These are phyloP conservation scores for Myotis pilosus DNA, from an alignment of 2,797 vertebrate genomes.

Conservation along the genomic window DNA sequence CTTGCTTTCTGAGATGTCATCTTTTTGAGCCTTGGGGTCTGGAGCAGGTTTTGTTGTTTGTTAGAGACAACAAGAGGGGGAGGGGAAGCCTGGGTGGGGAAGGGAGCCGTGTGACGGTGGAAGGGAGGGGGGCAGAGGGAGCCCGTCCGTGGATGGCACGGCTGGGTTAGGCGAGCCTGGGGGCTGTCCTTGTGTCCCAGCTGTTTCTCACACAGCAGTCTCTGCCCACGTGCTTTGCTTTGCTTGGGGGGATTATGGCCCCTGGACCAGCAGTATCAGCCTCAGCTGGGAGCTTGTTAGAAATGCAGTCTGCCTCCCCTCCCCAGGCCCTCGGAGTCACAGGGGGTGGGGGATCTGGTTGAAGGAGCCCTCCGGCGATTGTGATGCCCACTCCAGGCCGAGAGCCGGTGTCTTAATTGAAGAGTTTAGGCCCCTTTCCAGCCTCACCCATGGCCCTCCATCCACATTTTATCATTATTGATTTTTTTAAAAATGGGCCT, in stretches of 20 bases:
- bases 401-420: background rate
- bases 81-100: background rate
- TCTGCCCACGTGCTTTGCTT: background rate
- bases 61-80: background rate
- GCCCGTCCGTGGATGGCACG: accelerated
- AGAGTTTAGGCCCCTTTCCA: background rate
- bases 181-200: background rate
- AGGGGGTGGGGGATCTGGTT: accelerated
- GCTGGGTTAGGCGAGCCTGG: background rate
- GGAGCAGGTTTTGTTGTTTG: background rate
- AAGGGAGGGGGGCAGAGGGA: background rate
- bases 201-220: background rate
- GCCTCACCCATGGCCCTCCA: background rate
- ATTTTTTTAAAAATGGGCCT: background rate
- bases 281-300: background rate
- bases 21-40: background rate
- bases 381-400: background rate
- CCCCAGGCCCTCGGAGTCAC: background rate
- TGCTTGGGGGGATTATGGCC: background rate
- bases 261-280: background rate
- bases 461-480: conserved; percentile 16
- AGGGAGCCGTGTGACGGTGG: background rate
- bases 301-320: background rate
- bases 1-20: background rate
- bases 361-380: background rate